A percentile compares a stretch with the other conserved stretches of the same genome.
These are phyloP conservation scores for Tridacna gigas DNA, from an alignment of 2,888 invertebrate species.

Conservation along the genomic window DNA sequence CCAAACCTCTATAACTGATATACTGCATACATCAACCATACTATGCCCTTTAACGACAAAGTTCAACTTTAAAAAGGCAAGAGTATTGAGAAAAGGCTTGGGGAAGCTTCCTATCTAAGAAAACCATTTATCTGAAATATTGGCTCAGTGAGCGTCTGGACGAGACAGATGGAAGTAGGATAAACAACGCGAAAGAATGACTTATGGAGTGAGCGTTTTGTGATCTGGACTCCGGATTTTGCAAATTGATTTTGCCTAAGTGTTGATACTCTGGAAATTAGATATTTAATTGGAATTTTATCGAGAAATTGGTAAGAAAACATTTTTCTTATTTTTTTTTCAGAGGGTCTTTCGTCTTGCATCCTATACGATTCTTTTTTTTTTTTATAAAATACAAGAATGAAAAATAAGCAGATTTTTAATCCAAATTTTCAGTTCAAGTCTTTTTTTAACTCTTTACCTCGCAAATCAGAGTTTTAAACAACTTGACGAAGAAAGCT, in stretches of 20 bases:
- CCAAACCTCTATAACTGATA: no score
- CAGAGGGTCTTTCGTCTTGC: neutral
- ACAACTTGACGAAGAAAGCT: neutral
- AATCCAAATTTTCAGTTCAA: neutral
- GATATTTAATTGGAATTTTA: conserved; percentile 26
- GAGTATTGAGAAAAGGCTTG: neutral
- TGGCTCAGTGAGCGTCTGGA: conserved; percentile 2
- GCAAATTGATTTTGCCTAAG: conserved; percentile 8
- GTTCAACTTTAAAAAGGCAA: neutral
- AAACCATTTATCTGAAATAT: neutral
- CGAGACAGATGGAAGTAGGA: neutral
- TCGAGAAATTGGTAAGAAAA: conserved; percentile 22
- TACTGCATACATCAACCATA: neutral
- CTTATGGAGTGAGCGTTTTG: neutral
- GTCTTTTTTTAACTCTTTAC: neutral
- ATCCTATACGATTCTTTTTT: neutral
- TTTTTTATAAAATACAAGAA: no score
- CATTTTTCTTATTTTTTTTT: neutral
- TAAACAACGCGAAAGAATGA: neutral
- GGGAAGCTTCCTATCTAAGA: neutral
- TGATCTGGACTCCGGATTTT: conserved; percentile 1
- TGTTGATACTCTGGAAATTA: conserved; percentile 14
- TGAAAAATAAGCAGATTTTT: no score
- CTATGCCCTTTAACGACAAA: neutral
- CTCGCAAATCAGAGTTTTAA: neutral